Percentiles rank a stretch among this genome's conserved stretches.
Conservation (phyloP, 2,888 invertebrate species). For the Hemistola chrysoprasaria region DNA sequence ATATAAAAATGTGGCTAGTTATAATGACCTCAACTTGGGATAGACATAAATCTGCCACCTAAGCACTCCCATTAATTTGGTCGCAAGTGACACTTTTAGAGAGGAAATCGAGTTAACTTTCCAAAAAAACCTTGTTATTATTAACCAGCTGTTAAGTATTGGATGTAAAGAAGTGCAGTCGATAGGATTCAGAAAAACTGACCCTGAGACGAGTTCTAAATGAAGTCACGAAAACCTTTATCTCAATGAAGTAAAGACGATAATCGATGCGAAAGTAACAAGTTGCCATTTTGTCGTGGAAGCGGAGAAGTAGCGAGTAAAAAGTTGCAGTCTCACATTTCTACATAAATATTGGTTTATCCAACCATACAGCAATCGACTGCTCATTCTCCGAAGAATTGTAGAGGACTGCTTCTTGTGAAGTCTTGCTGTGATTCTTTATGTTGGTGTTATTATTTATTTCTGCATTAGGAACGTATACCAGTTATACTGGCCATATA, state of each 20-base stretch:
- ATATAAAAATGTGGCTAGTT: no score
- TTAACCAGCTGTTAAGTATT: conserved; percentile 54
- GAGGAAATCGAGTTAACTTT: conserved; percentile 49
- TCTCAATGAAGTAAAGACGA: conserved; percentile 24
- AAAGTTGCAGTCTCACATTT: conserved; percentile 62
- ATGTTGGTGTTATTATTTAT: no score
- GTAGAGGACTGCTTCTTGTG: no score
- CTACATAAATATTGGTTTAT: conserved; percentile 62
- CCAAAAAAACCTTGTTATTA: conserved; percentile 40
- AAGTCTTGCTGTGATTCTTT: no score
- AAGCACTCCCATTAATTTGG: conserved; percentile 40
- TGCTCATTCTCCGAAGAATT: conserved; percentile 37
- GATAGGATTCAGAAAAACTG: conserved; percentile 48
- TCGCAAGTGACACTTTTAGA: conserved; percentile 50
- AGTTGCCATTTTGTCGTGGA: conserved; percentile 34
- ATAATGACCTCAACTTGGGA: conserved; percentile 8
- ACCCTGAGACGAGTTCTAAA: conserved; percentile 29
- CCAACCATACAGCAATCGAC: conserved; percentile 39
- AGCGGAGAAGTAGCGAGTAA: conserved; percentile 42
- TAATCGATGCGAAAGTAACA: conserved; percentile 4
- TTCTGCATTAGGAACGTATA: no score
- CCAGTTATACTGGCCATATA: no score
- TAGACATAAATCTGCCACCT: conserved; percentile 27
- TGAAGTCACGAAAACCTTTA: conserved; percentile 31
- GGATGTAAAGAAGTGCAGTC: conserved; percentile 51